Base-by-base conservation (phyloP, 2,888 invertebrate genomes). In the Cheilosia vernalis region DNA sequence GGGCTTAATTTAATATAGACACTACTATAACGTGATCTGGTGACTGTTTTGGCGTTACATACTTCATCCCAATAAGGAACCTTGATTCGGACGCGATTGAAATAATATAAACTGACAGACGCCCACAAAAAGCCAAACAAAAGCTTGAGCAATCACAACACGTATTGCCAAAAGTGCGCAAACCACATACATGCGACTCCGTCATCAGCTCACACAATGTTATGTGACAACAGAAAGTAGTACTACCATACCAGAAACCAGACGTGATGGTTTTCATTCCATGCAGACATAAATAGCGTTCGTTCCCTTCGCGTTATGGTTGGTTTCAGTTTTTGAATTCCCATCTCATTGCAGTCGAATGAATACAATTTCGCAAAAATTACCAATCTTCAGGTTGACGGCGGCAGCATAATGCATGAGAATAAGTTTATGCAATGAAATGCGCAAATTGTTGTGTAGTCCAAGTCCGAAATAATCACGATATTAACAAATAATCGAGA, bases 301-400 rank as follows among this genome's bases (percentile, higher is more conserved):
- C 51, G 24, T 24, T 51, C 51, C 24, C 21, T 21, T 51, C 13
- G 15, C 24, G 51, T 40, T 40, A 51, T 19, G 70, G 60, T 72
- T 53, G 61, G 53, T 24, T 73, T 2, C 19, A 21, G 42, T 61
- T 61, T 53, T 51, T 4, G 6, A 44, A 61, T 55, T 73, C 72
- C 61, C 53, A 30, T 33, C 61, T 63, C 61, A 55, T 73, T 51
- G 63, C 17, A 30, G 17, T 55, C 19, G 42, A 60, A 60, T 40
- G 56, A 40, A 61, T 61, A 30, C 44, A 61, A 44, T 60, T 37
- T 37, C 42, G 42, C 10, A 21, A 42, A 27, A n/a, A 15, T 24
- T 24, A 42, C 21, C 19, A 47, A 47, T n/a, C 37, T 37, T 44
- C 47, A 47, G 9, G 44, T 44, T 37, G 19, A 2, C 33, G 19